Percentiles rank a stretch among this genome's conserved stretches.
Conservation (phyloP, 2,797 vertebrate genomes). For the Nasua narica region DNA sequence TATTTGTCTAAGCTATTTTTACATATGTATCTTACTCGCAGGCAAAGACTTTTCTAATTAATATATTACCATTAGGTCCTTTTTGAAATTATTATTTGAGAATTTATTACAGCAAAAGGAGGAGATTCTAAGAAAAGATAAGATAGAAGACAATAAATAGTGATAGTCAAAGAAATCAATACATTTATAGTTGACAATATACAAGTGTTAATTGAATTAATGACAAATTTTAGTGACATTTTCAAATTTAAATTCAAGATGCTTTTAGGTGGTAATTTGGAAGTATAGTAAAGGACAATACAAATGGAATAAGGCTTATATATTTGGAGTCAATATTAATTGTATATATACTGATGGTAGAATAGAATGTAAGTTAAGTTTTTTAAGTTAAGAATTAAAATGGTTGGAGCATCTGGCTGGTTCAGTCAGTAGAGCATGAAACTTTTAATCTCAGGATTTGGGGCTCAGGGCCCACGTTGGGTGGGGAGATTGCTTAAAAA, state of each 20-base stretch:
- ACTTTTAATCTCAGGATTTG: background rate
- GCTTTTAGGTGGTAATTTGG: background rate
- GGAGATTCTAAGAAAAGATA: background rate
- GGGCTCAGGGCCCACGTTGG: background rate
- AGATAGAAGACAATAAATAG: background rate
- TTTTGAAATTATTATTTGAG: background rate
- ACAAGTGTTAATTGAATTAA: background rate
- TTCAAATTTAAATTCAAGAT: background rate
- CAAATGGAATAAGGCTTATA: background rate
- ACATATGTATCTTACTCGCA: background rate
- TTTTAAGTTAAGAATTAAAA: background rate
- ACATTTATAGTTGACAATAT: background rate
- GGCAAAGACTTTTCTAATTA: background rate
- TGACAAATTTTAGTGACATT: background rate
- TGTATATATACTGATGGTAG: background rate
- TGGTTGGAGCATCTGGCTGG: background rate
- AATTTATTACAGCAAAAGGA: background rate
- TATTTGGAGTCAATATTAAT: background rate
- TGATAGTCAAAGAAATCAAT: background rate
- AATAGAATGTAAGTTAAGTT: background rate
- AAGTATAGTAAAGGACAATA: background rate
- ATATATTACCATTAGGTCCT: background rate
- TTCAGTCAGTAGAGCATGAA: background rate
- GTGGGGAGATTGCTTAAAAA: no score
- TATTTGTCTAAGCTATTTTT: background rate